Base-by-base conservation (phyloP, 2,888 invertebrate species). In the Synergus gifuensis region DNA sequence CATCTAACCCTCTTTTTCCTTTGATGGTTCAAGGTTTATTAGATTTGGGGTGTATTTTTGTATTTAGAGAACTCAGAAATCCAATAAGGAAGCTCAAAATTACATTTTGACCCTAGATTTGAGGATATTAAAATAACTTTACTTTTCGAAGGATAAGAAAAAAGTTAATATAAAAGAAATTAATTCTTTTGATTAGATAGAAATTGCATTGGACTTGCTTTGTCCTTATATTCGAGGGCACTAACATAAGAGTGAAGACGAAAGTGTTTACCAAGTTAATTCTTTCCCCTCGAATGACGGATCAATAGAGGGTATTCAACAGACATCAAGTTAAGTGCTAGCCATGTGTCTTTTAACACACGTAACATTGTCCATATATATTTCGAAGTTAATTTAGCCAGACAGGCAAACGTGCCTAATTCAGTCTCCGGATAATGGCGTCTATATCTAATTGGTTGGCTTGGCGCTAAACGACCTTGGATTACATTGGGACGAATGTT, bases 251-350 rank as follows among this genome's bases (percentile, higher is more conserved):
- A 58, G 9, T 58, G 42, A 66, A 40, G 42, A 66, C 12, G 42
- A 66, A 66, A 66, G 42, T 66, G 69, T 69, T 49, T 69, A 44
- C 28, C 28, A 69, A 69, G 44, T 73, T 73, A 22, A 46, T 46
- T 73, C 46, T 28, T 67, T 44, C 46, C 67, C 67, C 22, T 67
- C 44, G 14, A 67, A 73, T 73, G 28, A 14, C 9, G 69, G 36
- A 73, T 73, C 69, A 73, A 49, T 54, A 73, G 49, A 73, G 69
- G 69, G 69, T 58, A 73, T 73, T 73, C 54, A 73, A 16, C 12
- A 73, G 28, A 36, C 11, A 49, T 73, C 36, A 54, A 73, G 4
- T 73, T 73, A 73, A 73, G 73, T 73, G 73, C 54, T 73, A 18
- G 73, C 54, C 73, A 73, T 54, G 73, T 73, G 73, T 73, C 73